phyloP scores from a whole-genome alignment of 1,140 invertebrate genomes.

The Myzus persicae region DNA sequence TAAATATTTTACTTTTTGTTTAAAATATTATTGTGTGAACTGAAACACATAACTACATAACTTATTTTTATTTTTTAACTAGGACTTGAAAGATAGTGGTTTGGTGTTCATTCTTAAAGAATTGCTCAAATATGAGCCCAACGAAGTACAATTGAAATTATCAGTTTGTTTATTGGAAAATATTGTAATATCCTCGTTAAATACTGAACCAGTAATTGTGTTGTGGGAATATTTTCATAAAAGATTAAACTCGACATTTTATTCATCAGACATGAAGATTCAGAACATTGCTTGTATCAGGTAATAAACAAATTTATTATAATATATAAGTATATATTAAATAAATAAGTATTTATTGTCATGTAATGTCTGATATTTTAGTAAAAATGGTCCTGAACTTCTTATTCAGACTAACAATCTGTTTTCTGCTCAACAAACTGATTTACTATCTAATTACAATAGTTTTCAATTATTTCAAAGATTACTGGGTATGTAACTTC shows the following conservation, averaged over 20 bases:
- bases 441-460: constrained; percentile 38
- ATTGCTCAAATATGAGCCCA: constrained; percentile 41
- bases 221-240: constrained; percentile 56
- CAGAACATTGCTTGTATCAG: constrained; percentile 55
- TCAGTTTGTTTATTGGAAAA: constrained; percentile 49
- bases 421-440: constrained; percentile 28
- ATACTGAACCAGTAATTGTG: constrained; percentile 29
- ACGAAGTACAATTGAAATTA: constrained; percentile 46
- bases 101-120: constrained; percentile 31
- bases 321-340: neutral
- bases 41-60: neutral
- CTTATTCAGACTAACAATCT: constrained; percentile 44
- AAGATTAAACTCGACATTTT: constrained; percentile 49
- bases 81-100: constrained; percentile 46
- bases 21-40: neutral
- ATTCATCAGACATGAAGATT: constrained; percentile 42
- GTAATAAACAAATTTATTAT: constrained; percentile 3
- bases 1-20: neutral
- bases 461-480: constrained; percentile 56
- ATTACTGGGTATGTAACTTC: constrained; percentile 43
- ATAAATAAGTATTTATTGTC: neutral
- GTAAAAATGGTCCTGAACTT: constrained; percentile 50
- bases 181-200: neutral
- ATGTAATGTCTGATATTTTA: neutral
- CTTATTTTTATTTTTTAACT: neutral